Percentiles rank a stretch among this genome's conserved stretches.
phyloP scores from a whole-genome alignment of 2,888 invertebrate species.

The Hydroisotoma schaefferi region DNA sequence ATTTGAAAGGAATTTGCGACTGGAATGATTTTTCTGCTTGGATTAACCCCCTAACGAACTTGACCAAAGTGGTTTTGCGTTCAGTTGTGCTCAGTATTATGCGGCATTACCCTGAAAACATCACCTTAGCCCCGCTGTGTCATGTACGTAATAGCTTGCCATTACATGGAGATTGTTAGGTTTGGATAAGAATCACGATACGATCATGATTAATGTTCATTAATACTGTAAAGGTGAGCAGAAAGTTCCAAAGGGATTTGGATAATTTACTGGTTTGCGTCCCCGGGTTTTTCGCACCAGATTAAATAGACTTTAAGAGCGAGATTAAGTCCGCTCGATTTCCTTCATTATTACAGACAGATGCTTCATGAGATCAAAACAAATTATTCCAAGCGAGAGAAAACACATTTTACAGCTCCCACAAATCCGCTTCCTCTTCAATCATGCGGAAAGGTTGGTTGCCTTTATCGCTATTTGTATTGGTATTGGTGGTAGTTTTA shows the following conservation, averaged over 20 bases:
- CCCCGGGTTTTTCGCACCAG: constrained; percentile 36
- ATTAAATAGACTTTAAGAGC: constrained; percentile 31
- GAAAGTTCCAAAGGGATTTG: constrained; percentile 16
- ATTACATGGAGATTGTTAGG: no score
- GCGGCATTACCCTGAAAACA: neutral
- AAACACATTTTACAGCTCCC: constrained; percentile 23
- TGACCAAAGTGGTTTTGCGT: constrained; percentile 4
- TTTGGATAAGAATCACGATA: no score
- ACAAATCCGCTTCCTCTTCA: constrained; percentile 43
- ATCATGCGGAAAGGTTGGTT: constrained; percentile 34
- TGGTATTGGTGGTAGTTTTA: no score
- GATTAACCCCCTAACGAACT: constrained; percentile 7
- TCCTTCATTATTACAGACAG: constrained; percentile 43
- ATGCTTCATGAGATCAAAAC: constrained; percentile 45
- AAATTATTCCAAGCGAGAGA: constrained; percentile 37
- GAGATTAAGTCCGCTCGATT: constrained; percentile 40
- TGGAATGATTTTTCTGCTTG: constrained; percentile 15
- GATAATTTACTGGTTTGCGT: constrained; percentile 26
- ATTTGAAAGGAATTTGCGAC: constrained; percentile 13
- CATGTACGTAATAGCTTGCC: neutral
- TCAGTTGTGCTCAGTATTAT: neutral
- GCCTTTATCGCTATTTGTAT: neutral
- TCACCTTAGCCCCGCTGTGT: neutral
- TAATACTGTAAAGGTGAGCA: neutral
- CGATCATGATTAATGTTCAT: no score